Percentiles rank a stretch among this genome's conserved stretches.
These are phyloP conservation scores for Calephelis virginiensis DNA, from an alignment of 1,140 invertebrate genomes.

Conservation along the genomic window DNA sequence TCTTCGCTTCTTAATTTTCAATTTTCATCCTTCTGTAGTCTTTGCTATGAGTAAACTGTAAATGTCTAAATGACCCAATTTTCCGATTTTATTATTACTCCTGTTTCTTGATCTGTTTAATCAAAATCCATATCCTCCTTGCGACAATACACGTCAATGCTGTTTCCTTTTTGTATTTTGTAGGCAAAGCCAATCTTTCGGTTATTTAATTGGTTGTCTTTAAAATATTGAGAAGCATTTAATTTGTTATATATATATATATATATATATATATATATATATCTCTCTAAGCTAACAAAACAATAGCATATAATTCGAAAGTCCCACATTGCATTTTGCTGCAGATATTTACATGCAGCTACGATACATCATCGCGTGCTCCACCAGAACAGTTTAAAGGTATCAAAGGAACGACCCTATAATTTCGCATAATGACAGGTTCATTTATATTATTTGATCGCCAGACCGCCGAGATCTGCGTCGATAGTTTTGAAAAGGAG, in stretches of 20 bases:
- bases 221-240: not conserved
- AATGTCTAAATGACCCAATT: no score
- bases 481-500: constrained; percentile 26
- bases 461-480: constrained; percentile 28
- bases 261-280: no score
- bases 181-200: no score
- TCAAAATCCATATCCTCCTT: no score
- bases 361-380: constrained; percentile 33
- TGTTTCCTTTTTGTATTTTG: no score
- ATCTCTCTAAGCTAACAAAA: not conserved
- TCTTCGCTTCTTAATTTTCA: no score
- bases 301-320: constrained; percentile 4
- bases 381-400: constrained; percentile 30
- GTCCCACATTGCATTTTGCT: constrained; percentile 2
- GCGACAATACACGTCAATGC: no score
- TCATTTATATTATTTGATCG: constrained; percentile 56
- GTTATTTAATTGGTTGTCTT: no score
- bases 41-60: no score
- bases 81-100: no score
- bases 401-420: constrained; percentile 36
- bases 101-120: no score
- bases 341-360: constrained; percentile 15
- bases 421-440: constrained; percentile 57
- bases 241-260: not conserved
- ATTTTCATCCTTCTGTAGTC: no score